Base-by-base conservation (phyloP, 2,797 vertebrate species). In the Crypturellus tataupa region DNA sequence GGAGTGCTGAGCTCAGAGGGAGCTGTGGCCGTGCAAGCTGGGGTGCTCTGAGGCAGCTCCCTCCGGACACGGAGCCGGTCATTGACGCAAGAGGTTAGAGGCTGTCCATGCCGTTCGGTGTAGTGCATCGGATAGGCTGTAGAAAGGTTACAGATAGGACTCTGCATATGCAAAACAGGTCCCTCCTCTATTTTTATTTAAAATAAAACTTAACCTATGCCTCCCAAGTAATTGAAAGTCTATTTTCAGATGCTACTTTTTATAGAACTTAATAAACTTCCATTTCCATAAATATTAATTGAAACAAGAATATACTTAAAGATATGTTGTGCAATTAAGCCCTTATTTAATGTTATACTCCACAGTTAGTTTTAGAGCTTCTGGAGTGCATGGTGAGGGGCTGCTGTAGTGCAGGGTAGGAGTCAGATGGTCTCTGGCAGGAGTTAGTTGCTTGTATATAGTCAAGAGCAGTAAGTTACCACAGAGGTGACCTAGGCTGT, bases 401-500 rank as follows among this genome's bases (percentile, higher is more conserved):
- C 44, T 37, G 59, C 23, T 1, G 1, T 40, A n/a, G 27, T 40
- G 29, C 12, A 40, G 39, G 29, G 33, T 9, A 11, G 70, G 76
- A 49, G 69, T 6, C 21, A 44, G 46, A 6, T 33, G 39, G 14
- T 19, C 29, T n/a, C 39, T 37, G 12, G 56, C 37, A 76, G 29
- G 42, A 55, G 33, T 10, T 12, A 4, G 7, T 44, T 49, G 4
- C 7, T 51, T 49, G 4, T 9, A 62, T 17, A 20, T 7, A 42
- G 21, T 27, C 20, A 10, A 29, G 47, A 33, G 8, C 4, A 15
- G 40, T 31, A 46, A 24, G 42, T 39, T 4, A 55, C 58, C 39
- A 18, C 10, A 39, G 35, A 72, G 23, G 27, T 7, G 31, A 7
- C 29, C 6, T 1, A 53, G 0, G 2, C 49, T 24, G 27, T 47